Conservation (phyloP, 2,113 vertebrate species). For the Eptesicus fuscus region DNA sequence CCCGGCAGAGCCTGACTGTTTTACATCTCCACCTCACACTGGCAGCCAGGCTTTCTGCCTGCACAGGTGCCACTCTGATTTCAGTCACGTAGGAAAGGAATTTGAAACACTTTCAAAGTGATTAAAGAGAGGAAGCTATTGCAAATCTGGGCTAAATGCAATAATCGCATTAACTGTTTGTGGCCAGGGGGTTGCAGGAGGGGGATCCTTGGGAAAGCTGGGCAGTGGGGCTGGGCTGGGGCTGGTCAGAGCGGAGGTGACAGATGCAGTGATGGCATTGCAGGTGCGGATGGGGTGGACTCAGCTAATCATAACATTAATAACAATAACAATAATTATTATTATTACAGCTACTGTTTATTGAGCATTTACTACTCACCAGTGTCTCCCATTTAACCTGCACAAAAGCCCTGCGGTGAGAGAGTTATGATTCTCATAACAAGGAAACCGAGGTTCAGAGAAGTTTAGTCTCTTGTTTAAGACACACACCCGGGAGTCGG, state of each 20-base stretch:
- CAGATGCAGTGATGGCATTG: background rate
- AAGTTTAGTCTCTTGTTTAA: background rate
- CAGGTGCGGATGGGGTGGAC: background rate
- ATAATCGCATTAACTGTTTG: conserved; percentile 37
- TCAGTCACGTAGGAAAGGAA: conserved; percentile 29
- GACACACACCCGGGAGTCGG: background rate
- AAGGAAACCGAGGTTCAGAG: background rate
- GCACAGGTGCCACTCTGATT: conserved; percentile 67
- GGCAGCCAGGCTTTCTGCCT: conserved; percentile 35
- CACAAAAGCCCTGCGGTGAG: background rate
- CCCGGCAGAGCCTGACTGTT: conserved; percentile 55
- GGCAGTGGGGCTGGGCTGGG: background rate
- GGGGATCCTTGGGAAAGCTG: background rate
- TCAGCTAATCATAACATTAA: background rate
- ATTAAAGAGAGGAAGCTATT: conserved; percentile 60
- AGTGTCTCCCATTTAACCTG: background rate
- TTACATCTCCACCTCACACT: conserved; percentile 39
- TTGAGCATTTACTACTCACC: background rate
- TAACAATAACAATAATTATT: background rate
- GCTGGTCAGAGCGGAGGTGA: background rate
- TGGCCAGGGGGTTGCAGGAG: background rate
- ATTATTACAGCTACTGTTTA: background rate
- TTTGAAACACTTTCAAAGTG: conserved; percentile 54
- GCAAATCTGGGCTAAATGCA: conserved; percentile 34
- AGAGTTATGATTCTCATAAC: rapidly evolving